A percentile compares a stretch with the other conserved stretches of the same genome.
phyloP scores from a whole-genome alignment of 2,113 vertebrate species.

The Propithecus coquereli region DNA sequence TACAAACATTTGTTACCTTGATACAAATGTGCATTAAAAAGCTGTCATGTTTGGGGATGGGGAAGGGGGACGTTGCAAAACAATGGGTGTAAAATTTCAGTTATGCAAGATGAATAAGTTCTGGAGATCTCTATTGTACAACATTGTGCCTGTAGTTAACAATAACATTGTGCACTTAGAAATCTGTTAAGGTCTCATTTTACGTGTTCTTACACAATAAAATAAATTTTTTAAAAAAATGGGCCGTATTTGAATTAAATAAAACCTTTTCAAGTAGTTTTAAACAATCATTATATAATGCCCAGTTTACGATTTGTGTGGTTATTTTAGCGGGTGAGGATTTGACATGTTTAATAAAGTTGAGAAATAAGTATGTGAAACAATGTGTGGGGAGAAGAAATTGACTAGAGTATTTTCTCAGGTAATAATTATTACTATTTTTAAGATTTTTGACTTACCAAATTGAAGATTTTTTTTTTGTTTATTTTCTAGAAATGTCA shows the following conservation, averaged over 20 bases:
- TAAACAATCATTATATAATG: neutral
- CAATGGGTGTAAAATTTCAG: neutral
- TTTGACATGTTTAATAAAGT: slow-evolving; percentile 18
- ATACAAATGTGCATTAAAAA: neutral
- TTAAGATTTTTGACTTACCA: neutral
- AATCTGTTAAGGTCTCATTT: neutral
- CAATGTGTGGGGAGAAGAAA: neutral
- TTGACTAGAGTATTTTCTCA: neutral
- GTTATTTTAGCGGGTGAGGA: neutral
- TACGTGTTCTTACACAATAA: neutral
- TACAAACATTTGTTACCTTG: slow-evolving; percentile 8
- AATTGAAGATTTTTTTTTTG: neutral
- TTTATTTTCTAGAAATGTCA: slow-evolving; percentile 13
- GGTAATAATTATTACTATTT: neutral
- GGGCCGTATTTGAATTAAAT: slow-evolving; percentile 41
- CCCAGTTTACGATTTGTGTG: neutral
- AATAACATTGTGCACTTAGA: neutral
- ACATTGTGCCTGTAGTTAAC: neutral
- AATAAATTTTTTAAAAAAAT: neutral
- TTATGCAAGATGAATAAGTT: neutral
- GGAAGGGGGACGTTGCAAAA: neutral
- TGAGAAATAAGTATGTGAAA: slow-evolving; percentile 49
- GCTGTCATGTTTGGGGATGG: neutral
- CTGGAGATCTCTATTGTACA: neutral
- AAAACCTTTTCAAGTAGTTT: slow-evolving; percentile 24